Evolutionary conservation across 2,113 vertebrate species (phyloP), one percentile per base, ranked within the genome.

Genomic region (Diadophis punctatus): DNA sequence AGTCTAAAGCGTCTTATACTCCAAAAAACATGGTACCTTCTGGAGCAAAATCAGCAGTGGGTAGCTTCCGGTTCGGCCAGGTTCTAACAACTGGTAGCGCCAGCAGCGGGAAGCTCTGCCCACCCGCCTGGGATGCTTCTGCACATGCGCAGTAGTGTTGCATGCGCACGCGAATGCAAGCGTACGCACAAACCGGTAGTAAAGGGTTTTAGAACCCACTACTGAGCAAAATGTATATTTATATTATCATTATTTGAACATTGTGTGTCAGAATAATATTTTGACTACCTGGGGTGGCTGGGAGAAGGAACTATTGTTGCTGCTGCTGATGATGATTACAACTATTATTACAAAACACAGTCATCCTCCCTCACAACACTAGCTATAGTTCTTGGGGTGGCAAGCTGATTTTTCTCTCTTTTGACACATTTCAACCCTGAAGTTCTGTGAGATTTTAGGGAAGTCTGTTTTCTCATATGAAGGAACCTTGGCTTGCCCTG

Each of bases 211-310:
- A 46, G 46, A 46, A 46, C 46, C 46, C 46, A 46, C 52, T 52
- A 52, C 52, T 53, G 14, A 12, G 90, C 93, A 95, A 97, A 97
- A 97, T 93, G 91, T 94, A 96, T 60, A 22, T 96, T 96, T 91
- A 95, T 90, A 91, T 96, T 97, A 96, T 94, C 96, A 96, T 96
- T 96, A 95, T 94, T 96, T 95, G 91, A 96, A 97, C 84, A 93
- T 97, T 97, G 96, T 39, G 3, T 94, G 96, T 95, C 51, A 97
- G 95, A 96, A 97, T 97, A 96, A 95, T 96, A 95, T 8, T 95
- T 90, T 90, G 95, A 92, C 88, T 93, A 68, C 93, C 89, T 9
- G 27, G 10, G 11, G 27, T 68, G 4, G 63, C 30, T 68, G 30
- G 30, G 14, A 7, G n/a, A 34, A 68, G 14, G 63, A 68, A 68